Evolutionary conservation across 2,113 vertebrate species (phyloP), one percentile per base, ranked within the genome.

Genomic region (Cryptomyrus ogoouensis): DNA sequence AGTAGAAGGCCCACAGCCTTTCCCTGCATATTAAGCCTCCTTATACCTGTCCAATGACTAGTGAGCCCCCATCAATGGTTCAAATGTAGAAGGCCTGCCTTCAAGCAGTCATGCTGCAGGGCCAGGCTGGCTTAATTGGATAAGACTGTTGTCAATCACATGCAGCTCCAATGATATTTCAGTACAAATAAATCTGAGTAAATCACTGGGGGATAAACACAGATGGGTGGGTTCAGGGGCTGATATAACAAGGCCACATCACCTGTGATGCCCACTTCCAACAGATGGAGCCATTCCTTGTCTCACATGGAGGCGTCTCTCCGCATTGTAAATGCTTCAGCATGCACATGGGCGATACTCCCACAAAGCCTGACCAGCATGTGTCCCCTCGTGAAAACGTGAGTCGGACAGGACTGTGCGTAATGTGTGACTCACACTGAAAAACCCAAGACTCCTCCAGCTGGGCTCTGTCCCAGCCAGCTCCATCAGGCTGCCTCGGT

Each of bases 281-380:
- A 90, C 92, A 92, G 70, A 89, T 89, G 21, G 77, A 90, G 93
- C 93, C 88, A 92, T 91, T 90, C 87, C 49, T 56, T 53, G 87
- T 87, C 91, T 91, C 90, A 91, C 89, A 87, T 90, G 89, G 85
- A 93, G 90, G 90, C 90, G 83, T 53, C 90, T 53, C 24, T 93
- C 27, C 27, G 92, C 92, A 93, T 94, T 92, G 93, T 93, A 92
- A 90, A 94, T 94, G 83, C 90, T 91, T 49, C 91, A 93, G 93
- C 91, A 92, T 93, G 85, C 92, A 93, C 90, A 83, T 66, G n/a
- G 27, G 13, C 66, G 12, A 89, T n/a, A 66, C 83, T 85, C 89
- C 88, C 86, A 66, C 35, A 46, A 46, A 66, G 70, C 17, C 7
- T 47, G 49, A 87, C 58, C 24, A 89, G 90, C 88, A 91, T 56